Evolutionary conservation across 1,140 invertebrate genomes (phyloP).

Genomic region (Drosophila grimshawi): DNA sequence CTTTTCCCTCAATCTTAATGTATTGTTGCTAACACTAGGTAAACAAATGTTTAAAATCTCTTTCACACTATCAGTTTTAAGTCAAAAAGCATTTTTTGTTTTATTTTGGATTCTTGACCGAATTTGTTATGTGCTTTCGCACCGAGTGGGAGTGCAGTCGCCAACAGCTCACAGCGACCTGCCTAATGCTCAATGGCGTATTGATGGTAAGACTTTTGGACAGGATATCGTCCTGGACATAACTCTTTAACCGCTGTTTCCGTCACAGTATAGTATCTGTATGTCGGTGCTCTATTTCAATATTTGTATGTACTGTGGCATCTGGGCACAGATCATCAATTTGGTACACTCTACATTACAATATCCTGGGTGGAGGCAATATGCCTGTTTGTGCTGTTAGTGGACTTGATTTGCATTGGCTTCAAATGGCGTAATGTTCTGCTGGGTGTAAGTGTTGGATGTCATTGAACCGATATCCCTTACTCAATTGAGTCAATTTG

Average conservation of each 20-base stretch:
- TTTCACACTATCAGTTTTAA: not conserved
- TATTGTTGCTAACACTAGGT: too few species aligned
- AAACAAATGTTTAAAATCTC: too few species aligned
- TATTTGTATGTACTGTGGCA: slow-evolving; percentile 17
- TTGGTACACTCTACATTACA: slow-evolving; percentile 6
- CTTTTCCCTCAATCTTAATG: too few species aligned
- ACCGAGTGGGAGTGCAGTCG: slow-evolving; percentile 26
- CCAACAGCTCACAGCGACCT: slow-evolving; percentile 12
- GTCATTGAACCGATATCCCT: not conserved
- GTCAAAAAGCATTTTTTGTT: not conserved
- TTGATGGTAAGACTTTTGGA: slow-evolving; percentile 19
- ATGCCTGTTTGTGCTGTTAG: not conserved
- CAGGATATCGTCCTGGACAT: too few species aligned
- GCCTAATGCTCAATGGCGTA: slow-evolving; percentile 30
- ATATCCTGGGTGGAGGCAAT: slow-evolving; percentile 14
- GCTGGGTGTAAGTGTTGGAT: slow-evolving; percentile 10
- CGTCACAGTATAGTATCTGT: slow-evolving; percentile 28
- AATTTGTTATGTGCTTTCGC: slow-evolving; percentile 20
- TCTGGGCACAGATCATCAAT: not conserved
- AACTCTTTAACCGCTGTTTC: too few species aligned
- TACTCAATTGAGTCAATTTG: not conserved
- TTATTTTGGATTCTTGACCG: not conserved
- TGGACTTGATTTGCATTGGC: slow-evolving; percentile 1
- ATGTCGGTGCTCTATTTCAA: slow-evolving; percentile 11
- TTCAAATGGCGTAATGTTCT: not conserved